phyloP scores from a whole-genome alignment of 2,113 vertebrate species.

The Dicerorhinus sumatrensis region DNA sequence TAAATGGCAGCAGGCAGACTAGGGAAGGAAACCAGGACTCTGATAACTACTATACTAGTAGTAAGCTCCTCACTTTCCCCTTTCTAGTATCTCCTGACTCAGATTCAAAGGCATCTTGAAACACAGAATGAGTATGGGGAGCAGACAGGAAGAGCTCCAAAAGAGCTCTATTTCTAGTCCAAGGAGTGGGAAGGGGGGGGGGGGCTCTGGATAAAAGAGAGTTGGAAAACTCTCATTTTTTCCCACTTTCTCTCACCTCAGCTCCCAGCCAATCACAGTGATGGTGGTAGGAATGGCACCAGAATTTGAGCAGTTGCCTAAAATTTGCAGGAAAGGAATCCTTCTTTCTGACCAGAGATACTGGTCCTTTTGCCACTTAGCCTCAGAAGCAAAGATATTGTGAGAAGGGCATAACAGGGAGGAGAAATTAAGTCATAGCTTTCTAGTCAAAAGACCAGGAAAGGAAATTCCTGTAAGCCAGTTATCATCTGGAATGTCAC shows the following conservation, averaged over 20 bases:
- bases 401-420: not conserved
- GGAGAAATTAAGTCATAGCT: not conserved
- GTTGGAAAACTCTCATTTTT: not conserved
- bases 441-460: not conserved
- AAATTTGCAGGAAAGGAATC: not conserved
- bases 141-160: not conserved
- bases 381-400: not conserved
- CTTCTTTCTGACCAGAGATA: not conserved
- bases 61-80: not conserved
- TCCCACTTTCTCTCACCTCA: not conserved
- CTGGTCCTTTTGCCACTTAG: not conserved
- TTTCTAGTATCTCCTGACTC: not conserved
- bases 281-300: not conserved
- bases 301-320: not conserved
- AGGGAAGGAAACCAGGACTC: not conserved
- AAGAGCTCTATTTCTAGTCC: not conserved
- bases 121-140: not conserved
- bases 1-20: not conserved
- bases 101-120: not conserved
- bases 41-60: not conserved
- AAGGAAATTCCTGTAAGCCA: not conserved
- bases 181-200: not conserved
- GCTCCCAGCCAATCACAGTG: not conserved
- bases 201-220: not conserved
- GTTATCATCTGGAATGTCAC: not conserved